These are phyloP conservation scores for Scrobipalpa atriplicella DNA, from an alignment of 2,888 invertebrate genomes.

Conservation along the genomic window DNA sequence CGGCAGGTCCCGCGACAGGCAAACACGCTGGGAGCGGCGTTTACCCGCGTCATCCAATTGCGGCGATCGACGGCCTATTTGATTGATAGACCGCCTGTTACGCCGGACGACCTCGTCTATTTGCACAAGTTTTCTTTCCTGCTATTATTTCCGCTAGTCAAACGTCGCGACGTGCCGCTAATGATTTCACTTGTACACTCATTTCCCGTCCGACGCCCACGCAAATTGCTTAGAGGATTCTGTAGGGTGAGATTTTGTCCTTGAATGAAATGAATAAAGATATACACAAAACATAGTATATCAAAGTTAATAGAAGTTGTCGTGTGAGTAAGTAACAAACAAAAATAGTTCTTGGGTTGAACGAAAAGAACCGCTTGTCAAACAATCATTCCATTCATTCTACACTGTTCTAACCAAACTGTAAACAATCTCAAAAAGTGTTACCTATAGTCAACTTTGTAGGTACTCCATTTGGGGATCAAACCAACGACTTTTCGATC, in stretches of 20 bases:
- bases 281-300: background rate
- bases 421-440: too few species aligned
- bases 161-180: slow-evolving; percentile 31
- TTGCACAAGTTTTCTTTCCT: slow-evolving; percentile 57
- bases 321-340: too few species aligned
- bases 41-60: slow-evolving; percentile 66
- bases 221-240: slow-evolving; percentile 31
- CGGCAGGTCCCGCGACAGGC: slow-evolving; percentile 37
- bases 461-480: too few species aligned
- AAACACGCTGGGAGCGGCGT: slow-evolving; percentile 65
- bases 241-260: background rate
- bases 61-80: slow-evolving; percentile 50
- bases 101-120: slow-evolving; percentile 67
- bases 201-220: slow-evolving; percentile 13
- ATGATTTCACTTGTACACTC: slow-evolving; percentile 12
- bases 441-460: too few species aligned
- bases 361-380: too few species aligned
- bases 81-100: slow-evolving; percentile 76
- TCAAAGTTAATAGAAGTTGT: too few species aligned
- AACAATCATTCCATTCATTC: too few species aligned
- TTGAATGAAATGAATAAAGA: background rate
- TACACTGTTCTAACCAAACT: too few species aligned
- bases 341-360: too few species aligned
- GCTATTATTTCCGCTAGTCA: slow-evolving; percentile 51
- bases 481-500: too few species aligned